Evolutionary conservation across 2,113 vertebrate species (phyloP).

Genomic region (Eudyptes chrysolophus): DNA sequence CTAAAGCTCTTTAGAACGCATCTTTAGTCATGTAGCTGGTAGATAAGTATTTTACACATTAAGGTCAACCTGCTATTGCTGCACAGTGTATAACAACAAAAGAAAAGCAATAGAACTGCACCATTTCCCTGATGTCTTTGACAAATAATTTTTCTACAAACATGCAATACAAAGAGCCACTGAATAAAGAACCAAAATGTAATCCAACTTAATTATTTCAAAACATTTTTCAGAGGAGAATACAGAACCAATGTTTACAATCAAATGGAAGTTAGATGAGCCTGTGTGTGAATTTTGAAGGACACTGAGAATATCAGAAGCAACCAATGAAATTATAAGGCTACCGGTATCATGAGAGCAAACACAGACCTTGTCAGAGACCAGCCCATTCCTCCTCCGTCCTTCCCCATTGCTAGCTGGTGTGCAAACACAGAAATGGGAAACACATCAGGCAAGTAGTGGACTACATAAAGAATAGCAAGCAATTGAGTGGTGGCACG

Average conservation of each 20-base stretch:
- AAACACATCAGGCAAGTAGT: neutral
- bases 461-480: neutral
- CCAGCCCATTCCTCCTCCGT: neutral
- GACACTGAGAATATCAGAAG: neutral
- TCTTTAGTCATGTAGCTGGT: neutral
- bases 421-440: neutral
- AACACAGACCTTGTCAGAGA: neutral
- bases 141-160: neutral
- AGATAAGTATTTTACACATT: neutral
- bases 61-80: neutral
- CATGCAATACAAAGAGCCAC: neutral
- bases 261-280: neutral
- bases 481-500: neutral
- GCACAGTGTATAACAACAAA: neutral
- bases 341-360: rapidly evolving
- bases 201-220: neutral
- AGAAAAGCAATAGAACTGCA: neutral
- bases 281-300: neutral
- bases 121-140: neutral
- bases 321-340: neutral
- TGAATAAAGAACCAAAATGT: neutral
- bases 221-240: neutral
- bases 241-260: neutral
- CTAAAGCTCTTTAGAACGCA: rapidly evolving
- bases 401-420: rapidly evolving